Evolutionary conservation across 92 coral and sea anemone genomes (phyloP).

Genomic region (Umimayanthus chanpuru): DNA sequence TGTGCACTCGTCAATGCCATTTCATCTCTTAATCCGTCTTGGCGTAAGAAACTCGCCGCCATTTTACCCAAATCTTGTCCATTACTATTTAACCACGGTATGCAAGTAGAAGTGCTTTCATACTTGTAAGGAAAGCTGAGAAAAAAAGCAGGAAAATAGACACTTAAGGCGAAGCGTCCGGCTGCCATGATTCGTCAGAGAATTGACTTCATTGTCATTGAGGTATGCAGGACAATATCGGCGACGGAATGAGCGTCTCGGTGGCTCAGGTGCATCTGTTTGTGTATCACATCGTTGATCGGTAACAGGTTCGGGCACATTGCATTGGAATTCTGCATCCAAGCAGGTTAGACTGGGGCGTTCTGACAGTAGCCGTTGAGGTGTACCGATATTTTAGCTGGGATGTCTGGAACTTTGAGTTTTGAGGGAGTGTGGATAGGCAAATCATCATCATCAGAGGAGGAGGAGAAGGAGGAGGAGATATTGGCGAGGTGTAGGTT

Average conservation of each 20-base stretch:
- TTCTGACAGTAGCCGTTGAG: background rate
- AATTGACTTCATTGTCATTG: background rate
- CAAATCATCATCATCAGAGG: background rate
- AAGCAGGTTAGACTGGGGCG: constrained; percentile 6
- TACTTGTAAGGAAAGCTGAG: constrained; percentile 3
- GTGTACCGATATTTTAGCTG: constrained; percentile 11
- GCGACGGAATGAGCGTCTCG: background rate
- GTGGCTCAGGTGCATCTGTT: background rate
- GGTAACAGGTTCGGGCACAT: constrained; percentile 9
- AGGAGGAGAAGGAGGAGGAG: too few species aligned
- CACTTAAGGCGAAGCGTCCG: too few species aligned
- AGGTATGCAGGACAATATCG: background rate
- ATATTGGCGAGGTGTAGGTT: background rate
- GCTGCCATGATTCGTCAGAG: too few species aligned
- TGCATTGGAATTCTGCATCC: background rate
- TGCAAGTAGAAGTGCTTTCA: background rate
- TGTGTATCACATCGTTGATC: background rate
- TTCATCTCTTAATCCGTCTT: background rate
- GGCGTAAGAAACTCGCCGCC: background rate
- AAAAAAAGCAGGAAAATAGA: constrained; percentile 10
- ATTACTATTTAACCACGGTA: background rate
- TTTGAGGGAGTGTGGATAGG: background rate
- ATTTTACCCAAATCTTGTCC: background rate
- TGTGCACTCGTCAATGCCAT: background rate
- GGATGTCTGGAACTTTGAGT: background rate